Evolutionary conservation across 2,888 invertebrate genomes (phyloP).

Genomic region (Isoperla grammatica): DNA sequence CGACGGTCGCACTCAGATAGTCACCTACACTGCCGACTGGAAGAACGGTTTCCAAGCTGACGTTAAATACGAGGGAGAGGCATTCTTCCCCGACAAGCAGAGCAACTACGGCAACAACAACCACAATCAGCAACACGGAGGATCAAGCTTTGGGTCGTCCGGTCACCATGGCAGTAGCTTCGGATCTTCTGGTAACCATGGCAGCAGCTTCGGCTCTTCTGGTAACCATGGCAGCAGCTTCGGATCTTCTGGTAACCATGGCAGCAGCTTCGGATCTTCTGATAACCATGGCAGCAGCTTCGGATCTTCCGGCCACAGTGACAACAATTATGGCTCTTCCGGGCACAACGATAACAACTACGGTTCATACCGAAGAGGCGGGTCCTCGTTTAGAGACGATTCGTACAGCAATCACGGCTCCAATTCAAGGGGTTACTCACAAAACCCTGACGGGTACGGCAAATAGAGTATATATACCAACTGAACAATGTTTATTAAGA

Average conservation of each 20-base stretch:
- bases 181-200: too few relatives aligned
- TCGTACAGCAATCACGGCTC: slow-evolving; percentile 14
- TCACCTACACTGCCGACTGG: slow-evolving; percentile 84
- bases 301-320: not conserved
- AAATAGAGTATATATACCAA: too few relatives aligned
- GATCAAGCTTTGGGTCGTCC: too few relatives aligned
- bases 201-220: too few relatives aligned
- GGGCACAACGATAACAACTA: slow-evolving; percentile 2
- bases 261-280: not conserved
- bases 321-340: not conserved
- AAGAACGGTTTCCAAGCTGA: slow-evolving; percentile 85
- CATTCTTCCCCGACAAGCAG: slow-evolving; percentile 46
- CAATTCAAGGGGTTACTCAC: too few relatives aligned
- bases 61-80: slow-evolving; percentile 71
- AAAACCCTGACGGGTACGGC: too few relatives aligned
- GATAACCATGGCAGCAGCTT: not conserved
- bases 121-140: not conserved
- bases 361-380: not conserved
- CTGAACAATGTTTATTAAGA: too few relatives aligned
- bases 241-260: not conserved
- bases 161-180: too few relatives aligned
- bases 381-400: not conserved
- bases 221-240: not conserved
- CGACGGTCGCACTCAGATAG: slow-evolving; percentile 70
- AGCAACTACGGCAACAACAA: slow-evolving; percentile 37